Evolutionary conservation across 2,888 invertebrate genomes (phyloP).

Genomic region (Ophion ellenae): DNA sequence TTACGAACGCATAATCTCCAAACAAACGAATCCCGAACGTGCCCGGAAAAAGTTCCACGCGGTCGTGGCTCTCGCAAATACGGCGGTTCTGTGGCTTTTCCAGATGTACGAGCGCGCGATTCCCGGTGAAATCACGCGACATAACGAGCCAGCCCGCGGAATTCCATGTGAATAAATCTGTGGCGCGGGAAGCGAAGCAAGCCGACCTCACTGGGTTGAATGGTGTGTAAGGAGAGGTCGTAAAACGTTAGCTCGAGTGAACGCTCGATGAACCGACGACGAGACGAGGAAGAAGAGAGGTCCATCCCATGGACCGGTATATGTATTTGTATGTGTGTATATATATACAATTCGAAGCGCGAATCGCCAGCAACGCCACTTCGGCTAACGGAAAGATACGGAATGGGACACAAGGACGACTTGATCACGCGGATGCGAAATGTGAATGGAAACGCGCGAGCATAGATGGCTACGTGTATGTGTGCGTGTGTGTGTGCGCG

Average conservation of each 20-base stretch:
- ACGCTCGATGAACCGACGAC: slow-evolving; percentile 61
- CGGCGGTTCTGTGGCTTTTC: slow-evolving; percentile 29
- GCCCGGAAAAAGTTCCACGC: background rate
- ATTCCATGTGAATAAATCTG: slow-evolving; percentile 66
- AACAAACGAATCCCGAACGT: background rate
- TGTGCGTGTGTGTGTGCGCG: background rate
- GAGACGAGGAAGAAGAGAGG: slow-evolving; percentile 35
- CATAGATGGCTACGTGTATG: background rate
- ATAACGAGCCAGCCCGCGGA: slow-evolving; percentile 65
- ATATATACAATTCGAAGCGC: slow-evolving; percentile 23
- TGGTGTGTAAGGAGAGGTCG: slow-evolving; percentile 70
- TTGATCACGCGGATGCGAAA: slow-evolving; percentile 63
- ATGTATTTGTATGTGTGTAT: background rate
- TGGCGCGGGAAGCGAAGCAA: slow-evolving; percentile 8
- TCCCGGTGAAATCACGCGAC: slow-evolving; percentile 62
- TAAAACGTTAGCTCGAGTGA: slow-evolving; percentile 69
- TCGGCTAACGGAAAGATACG: slow-evolving; percentile 53
- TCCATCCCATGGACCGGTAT: background rate
- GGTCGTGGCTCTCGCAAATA: background rate
- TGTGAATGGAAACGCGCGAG: slow-evolving; percentile 61
- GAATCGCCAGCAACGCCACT: slow-evolving; percentile 51
- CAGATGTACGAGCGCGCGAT: slow-evolving; percentile 30
- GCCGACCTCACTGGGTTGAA: slow-evolving; percentile 45
- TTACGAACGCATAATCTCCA: too few relatives aligned
- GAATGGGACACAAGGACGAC: slow-evolving; percentile 67